Evolutionary conservation across 2,888 invertebrate genomes (phyloP).

Genomic region (Yponomeuta malinellus): DNA sequence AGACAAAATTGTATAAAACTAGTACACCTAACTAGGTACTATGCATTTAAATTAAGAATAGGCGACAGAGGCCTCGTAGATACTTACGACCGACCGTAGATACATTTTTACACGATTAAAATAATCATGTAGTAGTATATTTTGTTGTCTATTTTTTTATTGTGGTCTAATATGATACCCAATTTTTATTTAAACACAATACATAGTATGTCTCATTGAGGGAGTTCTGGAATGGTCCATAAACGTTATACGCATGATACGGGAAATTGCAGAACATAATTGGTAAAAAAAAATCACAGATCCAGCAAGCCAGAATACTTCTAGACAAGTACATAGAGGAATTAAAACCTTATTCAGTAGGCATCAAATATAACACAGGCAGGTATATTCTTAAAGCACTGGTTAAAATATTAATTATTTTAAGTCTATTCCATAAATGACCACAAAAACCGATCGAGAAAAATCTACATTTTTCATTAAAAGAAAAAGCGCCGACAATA

Average conservation of each 20-base stretch:
- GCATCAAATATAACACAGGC: constrained; percentile 7
- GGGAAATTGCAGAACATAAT: neutral
- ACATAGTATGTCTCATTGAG: neutral
- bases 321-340: neutral
- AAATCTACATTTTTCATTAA: neutral
- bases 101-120: no score
- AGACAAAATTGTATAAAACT: constrained; percentile 34
- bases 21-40: constrained; percentile 6
- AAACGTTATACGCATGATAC: constrained; percentile 13
- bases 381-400: constrained; percentile 5
- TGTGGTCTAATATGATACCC: no score
- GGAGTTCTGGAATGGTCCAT: constrained; percentile 50
- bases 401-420: constrained; percentile 4
- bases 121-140: no score
- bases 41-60: no score
- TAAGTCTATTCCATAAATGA: neutral
- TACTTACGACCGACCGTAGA: no score
- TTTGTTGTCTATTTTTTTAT: no score
- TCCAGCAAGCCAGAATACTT: neutral
- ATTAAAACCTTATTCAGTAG: constrained; percentile 12
- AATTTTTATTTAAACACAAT: no score
- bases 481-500: constrained; percentile 18
- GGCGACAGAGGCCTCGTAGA: no score
- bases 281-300: constrained; percentile 9
- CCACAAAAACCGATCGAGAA: neutral